These are phyloP conservation scores for Tetranychus truncatus DNA, from an alignment of 2,888 invertebrate genomes.

Conservation along the genomic window DNA sequence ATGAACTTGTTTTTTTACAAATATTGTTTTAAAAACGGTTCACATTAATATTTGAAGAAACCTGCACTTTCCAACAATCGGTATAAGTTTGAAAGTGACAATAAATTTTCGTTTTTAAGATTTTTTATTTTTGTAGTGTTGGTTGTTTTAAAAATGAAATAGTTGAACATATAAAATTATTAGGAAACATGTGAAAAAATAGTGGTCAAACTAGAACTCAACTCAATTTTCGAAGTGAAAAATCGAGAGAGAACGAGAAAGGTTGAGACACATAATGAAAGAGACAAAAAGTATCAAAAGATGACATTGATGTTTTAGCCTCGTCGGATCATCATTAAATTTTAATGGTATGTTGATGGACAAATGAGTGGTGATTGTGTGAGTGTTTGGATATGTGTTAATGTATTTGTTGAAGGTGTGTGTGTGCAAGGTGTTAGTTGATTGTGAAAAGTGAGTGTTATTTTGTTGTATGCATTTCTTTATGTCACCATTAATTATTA, in stretches of 20 bases:
- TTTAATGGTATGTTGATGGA: neutral
- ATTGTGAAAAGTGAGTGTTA: neutral
- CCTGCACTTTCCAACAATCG: too few relatives aligned
- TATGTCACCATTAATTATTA: conserved; percentile 5
- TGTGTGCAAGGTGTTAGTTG: neutral
- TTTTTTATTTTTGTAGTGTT: neutral
- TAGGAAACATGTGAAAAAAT: neutral
- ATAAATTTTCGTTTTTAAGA: neutral
- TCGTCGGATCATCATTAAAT: neutral
- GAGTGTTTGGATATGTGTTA: neutral
- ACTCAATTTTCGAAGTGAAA: neutral
- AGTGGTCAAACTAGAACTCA: neutral
- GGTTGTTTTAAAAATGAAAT: neutral
- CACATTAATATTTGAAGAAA: too few relatives aligned
- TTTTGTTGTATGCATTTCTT: conserved; percentile 11
- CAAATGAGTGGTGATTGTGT: neutral
- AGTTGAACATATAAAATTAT: neutral
- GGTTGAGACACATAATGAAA: too few relatives aligned
- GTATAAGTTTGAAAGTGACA: neutral
- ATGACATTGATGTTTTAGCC: too few relatives aligned
- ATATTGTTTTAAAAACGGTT: too few relatives aligned
- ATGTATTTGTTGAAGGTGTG: neutral
- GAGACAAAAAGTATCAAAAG: too few relatives aligned
- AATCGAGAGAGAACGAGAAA: neutral
- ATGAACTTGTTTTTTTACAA: too few relatives aligned